These are phyloP conservation scores for Didymodactylos carnosus DNA, from an alignment of 2,888 invertebrate genomes.

Conservation along the genomic window DNA sequence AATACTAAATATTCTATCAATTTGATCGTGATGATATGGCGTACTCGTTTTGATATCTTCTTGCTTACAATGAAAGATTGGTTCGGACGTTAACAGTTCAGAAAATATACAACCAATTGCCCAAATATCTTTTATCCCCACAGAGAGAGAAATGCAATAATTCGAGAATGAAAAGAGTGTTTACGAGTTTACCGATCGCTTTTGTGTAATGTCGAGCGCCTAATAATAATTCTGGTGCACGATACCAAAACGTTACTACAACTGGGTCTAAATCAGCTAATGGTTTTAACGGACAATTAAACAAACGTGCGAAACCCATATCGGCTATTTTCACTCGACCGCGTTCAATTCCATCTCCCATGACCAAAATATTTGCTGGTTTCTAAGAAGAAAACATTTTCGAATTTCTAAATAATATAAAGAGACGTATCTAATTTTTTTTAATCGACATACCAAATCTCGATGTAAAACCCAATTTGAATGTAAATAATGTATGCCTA, in stretches of 20 bases:
- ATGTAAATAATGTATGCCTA: constrained; percentile 91
- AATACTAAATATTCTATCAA: constrained; percentile 91
- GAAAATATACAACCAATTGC: constrained; percentile 85
- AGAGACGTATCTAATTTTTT: no score
- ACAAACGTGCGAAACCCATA: constrained; percentile 93
- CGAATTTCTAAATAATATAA: no score
- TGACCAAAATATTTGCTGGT: constrained; percentile 94
- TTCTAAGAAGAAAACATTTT: constrained; percentile 57
- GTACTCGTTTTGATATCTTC: constrained; percentile 98
- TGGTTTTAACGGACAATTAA: constrained; percentile 90
- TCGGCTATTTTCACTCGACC: constrained; percentile 95
- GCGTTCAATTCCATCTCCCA: constrained; percentile 91
- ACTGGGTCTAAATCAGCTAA: constrained; percentile 94
- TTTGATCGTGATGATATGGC: constrained; percentile 94
- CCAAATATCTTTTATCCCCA: no score
- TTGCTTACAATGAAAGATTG: constrained; percentile 94
- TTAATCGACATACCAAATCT: constrained; percentile 56
- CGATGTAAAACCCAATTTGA: constrained; percentile 96
- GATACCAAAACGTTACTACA: constrained; percentile 97
- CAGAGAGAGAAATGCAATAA: no score
- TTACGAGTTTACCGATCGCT: no score
- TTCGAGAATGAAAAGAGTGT: no score
- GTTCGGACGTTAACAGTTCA: constrained; percentile 90
- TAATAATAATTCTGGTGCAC: constrained; percentile 79
- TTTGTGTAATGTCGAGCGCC: constrained; percentile 89